Evolutionary conservation across 2,113 vertebrate genomes (phyloP).

Genomic region (Microcebus tavaratra): DNA sequence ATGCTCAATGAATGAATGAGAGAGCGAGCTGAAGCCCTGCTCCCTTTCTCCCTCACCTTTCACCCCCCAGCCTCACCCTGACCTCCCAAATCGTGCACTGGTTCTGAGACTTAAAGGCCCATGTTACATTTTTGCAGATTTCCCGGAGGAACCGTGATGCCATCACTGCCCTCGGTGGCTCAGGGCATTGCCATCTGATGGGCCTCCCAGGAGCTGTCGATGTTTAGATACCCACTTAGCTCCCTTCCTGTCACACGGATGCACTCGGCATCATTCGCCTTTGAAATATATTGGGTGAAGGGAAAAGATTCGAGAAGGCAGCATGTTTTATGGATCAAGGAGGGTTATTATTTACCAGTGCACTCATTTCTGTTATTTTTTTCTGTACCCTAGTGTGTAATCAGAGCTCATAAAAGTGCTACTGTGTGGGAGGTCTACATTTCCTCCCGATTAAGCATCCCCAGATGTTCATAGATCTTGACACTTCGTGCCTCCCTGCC

Average conservation of each 20-base stretch:
- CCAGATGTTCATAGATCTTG: constrained; percentile 68
- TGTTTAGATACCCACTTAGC: background rate
- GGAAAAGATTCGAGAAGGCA: background rate
- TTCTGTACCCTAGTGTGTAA: constrained; percentile 60
- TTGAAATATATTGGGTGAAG: background rate
- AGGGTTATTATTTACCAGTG: constrained; percentile 28
- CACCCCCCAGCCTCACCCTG: background rate
- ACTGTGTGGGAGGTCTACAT: constrained; percentile 74
- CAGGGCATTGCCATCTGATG: background rate
- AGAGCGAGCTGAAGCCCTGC: background rate
- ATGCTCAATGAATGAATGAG: background rate
- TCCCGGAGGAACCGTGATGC: background rate
- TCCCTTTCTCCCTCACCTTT: background rate
- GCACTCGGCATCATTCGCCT: background rate
- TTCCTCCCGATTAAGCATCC: constrained; percentile 70
- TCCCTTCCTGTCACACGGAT: background rate
- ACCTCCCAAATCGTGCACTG: accelerated
- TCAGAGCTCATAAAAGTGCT: constrained; percentile 74
- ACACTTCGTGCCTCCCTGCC: constrained; percentile 10
- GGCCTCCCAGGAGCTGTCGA: background rate
- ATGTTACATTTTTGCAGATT: background rate
- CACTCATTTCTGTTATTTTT: constrained; percentile 60
- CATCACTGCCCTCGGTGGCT: background rate
- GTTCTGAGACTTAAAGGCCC: background rate
- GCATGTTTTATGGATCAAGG: constrained; percentile 21